Evolutionary conservation across 2,797 vertebrate species (phyloP), one percentile per base, ranked within the genome.

Genomic region (Pitangus sulphuratus): DNA sequence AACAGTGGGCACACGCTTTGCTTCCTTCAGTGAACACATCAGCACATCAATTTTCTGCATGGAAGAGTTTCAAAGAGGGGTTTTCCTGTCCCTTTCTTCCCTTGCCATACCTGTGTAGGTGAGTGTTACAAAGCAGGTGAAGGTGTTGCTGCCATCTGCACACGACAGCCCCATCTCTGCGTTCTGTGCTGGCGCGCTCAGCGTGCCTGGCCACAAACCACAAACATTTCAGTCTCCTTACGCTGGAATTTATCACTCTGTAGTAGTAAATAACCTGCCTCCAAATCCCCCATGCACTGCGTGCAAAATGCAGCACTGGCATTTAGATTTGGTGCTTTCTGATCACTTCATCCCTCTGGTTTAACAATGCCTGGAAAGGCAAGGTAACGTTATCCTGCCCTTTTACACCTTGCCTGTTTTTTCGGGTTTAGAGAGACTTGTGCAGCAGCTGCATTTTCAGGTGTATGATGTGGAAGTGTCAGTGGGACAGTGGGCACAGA

Each of bases 371-470:
- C 20, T 64, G 16, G 53, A 12, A 74, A 71, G 12, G n/a, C 2
- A 18, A 25, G 0, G 2, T 24, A 6, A 2, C 0, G 0, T 54
- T 68, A 12, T 24, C 37, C 25, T n/a, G 1, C 33, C 22, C 19
- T 70, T 48, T 48, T 8, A 15, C 6, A 8, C 3, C 3, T 48
- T 31, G 6, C 6, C 3, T 51, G 25, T 24, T 10, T 44, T 50
- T 42, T 19, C 56, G 25, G 2, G 18, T 28, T 31, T 3, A 19
- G 31, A 50, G 62, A 24, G 50, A 12, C 72, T 15, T 30, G 30
- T 31, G 3, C 17, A 8, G 28, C 2, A 2, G 40, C 1, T 19
- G 16, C 21, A 1, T 39, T 42, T 57, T 9, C 9, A 15, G 65
- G 26, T 25, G 11, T 5, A 0, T 13, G 62, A 4, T 0, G 8